Evolutionary conservation across 1,140 invertebrate genomes (phyloP), one percentile per base, ranked within the genome.

Genomic region (Tetramorium simillimum): DNA sequence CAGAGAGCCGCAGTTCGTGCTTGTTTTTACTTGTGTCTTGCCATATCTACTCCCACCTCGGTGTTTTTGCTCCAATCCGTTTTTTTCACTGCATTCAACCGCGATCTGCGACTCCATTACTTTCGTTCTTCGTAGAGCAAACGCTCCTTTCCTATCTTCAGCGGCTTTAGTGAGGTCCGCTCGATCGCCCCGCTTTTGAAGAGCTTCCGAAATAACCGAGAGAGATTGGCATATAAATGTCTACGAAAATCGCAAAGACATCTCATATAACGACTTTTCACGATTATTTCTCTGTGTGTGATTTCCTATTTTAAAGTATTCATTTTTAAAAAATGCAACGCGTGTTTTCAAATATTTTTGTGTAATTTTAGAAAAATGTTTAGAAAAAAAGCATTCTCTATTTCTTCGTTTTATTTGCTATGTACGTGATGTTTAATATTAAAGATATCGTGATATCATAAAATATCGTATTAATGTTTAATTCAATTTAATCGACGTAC

Each of bases 11-110:
- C 76, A 72, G 85, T 88, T 90, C 87, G 78, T 89, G 91, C 88
- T 90, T 92, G 92, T 92, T 92, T 93, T 92, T 93, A 93, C 92
- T 93, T 91, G 89, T 89, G 81, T 88, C 88, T 75, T 82, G 28
- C 51, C 63, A 77, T 75, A 88, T 51, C 69, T 88, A 63, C 63
- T 89, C 85, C 51, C n/a, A 14, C 10, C 70, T n/a, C 43, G n/a
- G 1, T 18, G 63, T 40, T 18, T 63, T 78, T 46, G 1, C 33
- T 33, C 3, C 75, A 2, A 53, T 46, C 58, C 67, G 60, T 33
- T 87, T 46, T 89, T 77, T 69, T 86, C 69, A 76, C 82, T 70
- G 46, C 43, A 46, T 80, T 70, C 73, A 86, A 65, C 60, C 84
- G 40, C 78, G 70, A 90, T 80, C 63, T 87, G 46, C 10, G 73